Base-by-base conservation (phyloP, 1,140 invertebrate species). In the Procambarus virginalis region DNA sequence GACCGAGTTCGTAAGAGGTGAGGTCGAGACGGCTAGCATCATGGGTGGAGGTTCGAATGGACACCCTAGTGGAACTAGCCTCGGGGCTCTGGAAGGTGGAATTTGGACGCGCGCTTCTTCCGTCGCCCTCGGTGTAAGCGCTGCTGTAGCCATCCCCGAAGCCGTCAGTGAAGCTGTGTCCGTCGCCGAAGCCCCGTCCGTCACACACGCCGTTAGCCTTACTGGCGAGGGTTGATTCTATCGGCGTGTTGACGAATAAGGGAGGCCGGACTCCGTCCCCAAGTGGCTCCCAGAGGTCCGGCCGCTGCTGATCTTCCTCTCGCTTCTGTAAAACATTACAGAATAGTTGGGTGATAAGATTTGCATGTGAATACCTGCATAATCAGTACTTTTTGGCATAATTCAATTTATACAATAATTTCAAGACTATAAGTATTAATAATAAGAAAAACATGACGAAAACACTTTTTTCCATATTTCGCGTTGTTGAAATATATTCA, bases 151-250 rank as follows among this genome's bases (percentile, higher is more conserved):
- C 68, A 49, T 80, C 85, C 12, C 45, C 51, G 85, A 77, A 87
- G 80, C 84, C 84, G 70, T 79, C 90, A 64, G 22, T 84, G 81
- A 89, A 89, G 88, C 88, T 89, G 86, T 88, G 80, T 10, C 89
- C 84, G 64, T 86, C 89, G 34, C 81, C 89, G 82, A 64, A 90
- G 75, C 89, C 89, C 9, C 86, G 77, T 14, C 84, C 83, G 78
- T 86, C 85, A 76, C 85, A 89, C 55, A 89, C 81, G 75, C 88
- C 88, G 75, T 89, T 89, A 58, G 82, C 88, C 22, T 89, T 89
- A 48, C 60, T 84, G 51, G 81, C 73, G 73, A 89, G 60, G 12
- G 78, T 84, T 58, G 88, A 49, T 58, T 89, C 88, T 3, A 89
- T 75, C 14, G 88, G 81, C 1, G 88, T 73, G 81, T 68, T 89